Base-by-base conservation (phyloP, 2,888 invertebrate genomes). In the Reticulitermes lucifugus region DNA sequence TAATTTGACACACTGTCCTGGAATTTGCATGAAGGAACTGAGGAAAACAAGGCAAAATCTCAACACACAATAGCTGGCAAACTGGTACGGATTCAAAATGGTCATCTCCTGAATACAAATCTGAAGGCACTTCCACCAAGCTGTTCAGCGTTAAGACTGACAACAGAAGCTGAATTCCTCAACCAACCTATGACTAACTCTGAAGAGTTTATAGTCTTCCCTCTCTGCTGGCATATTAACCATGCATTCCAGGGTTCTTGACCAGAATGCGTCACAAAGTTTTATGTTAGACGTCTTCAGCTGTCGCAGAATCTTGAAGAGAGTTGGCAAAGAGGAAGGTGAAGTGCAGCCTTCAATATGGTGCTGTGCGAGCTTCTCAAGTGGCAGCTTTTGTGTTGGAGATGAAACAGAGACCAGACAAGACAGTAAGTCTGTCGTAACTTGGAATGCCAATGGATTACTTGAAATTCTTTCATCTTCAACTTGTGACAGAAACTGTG, bases 261-360 rank as follows among this genome's bases (percentile, higher is more conserved):
- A 88, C 93, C 93, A 93, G 87, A 92, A 93, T 5, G 87, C 85
- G 87, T 92, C 89, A 87, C 92, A 92, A 18, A 92, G 79, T 6
- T 89, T 88, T 0, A 88, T 84, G 88, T 93, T 92, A 0, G 92
- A 91, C 41, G 92, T 90, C 89, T 93, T 93, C 0, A 92, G 87
- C 51, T 91, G 89, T 1, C 92, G 90, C 55, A 93, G 87, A n/a
- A 91, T 89, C 88, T 91, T 91, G 84, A 92, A 91, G 2, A 93
- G 89, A n/a, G 90, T 86, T 1, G 91, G 88, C 59, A 92, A 88
- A 1, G 90, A 89, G 77, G 88, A 88, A 18, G 89, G 86, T 22
- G 83, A 84, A 21, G 71, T 59, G 7, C 71, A 60, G 25, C 46
- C 70, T 10, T 77, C 79, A 0, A 87, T 85, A 60, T 90, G 90